Conservation (phyloP, 1,140 invertebrate genomes). For the Aphaenogaster rudis region DNA sequence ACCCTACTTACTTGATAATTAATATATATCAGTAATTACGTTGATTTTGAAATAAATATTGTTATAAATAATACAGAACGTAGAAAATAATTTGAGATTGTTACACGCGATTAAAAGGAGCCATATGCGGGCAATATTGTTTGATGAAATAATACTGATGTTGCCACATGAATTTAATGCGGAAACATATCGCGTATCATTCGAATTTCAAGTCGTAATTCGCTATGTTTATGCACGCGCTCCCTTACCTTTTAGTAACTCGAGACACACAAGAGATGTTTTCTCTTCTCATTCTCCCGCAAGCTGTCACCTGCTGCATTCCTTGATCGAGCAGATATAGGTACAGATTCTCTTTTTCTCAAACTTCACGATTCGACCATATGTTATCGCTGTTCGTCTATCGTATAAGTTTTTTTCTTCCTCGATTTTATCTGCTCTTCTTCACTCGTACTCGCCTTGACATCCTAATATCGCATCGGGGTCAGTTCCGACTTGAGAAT, state of each 20-base stretch:
- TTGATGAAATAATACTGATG: conserved; percentile 42
- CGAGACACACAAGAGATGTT: conserved; percentile 34
- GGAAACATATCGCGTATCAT: conserved; percentile 45
- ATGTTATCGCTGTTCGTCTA: conserved; percentile 59
- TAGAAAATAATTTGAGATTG: conserved; percentile 11
- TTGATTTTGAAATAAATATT: conserved; percentile 17
- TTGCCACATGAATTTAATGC: conserved; percentile 44
- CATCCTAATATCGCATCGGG: conserved; percentile 54
- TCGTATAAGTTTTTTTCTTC: conserved; percentile 28
- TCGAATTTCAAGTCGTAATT: conserved; percentile 52
- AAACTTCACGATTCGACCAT: conserved; percentile 12
- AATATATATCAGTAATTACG: neutral
- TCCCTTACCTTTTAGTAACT: conserved; percentile 49
- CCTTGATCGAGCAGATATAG: conserved; percentile 74
- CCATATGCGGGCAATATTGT: conserved; percentile 20
- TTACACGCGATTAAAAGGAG: conserved; percentile 16
- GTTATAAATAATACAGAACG: neutral
- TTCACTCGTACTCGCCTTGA: conserved; percentile 20
- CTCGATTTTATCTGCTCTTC: neutral
- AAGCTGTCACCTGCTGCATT: conserved; percentile 68
- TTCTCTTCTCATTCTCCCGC: conserved; percentile 30
- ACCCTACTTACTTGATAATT: neutral
- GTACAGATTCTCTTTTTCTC: conserved; percentile 38
- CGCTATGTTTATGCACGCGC: conserved; percentile 26
- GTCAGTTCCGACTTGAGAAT: conserved; percentile 66